Conservation (phyloP, 2,797 vertebrate genomes). For the Peromyscus attwateri region DNA sequence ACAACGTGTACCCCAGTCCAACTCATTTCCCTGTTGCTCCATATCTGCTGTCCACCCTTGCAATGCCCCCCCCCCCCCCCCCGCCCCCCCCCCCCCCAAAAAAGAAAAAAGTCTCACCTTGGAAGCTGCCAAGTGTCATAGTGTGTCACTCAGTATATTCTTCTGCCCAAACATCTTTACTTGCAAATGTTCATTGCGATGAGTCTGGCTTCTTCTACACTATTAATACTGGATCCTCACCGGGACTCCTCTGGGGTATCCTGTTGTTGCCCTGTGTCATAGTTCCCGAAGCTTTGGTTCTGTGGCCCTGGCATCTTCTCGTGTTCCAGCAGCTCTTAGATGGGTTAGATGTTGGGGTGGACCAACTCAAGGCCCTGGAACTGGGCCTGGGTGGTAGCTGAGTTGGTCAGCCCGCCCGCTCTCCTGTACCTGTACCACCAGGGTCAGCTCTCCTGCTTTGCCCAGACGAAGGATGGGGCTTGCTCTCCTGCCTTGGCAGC, state of each 20-base stretch:
- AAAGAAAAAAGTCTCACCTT: background rate
- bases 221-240: background rate
- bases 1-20: background rate
- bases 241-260: background rate
- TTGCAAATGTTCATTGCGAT: background rate
- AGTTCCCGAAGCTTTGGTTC: background rate
- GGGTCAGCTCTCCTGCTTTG: background rate
- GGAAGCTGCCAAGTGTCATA: background rate
- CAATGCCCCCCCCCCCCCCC: too few species aligned
- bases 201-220: background rate
- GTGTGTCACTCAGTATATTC: background rate
- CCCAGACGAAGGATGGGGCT: fast-evolving
- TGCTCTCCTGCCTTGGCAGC: background rate
- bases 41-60: too few species aligned
- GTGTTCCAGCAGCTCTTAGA: background rate
- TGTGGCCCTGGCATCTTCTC: fast-evolving
- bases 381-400: background rate
- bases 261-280: background rate
- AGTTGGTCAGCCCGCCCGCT: background rate
- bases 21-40: background rate
- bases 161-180: background rate
- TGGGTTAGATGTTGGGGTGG: background rate
- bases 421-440: background rate
- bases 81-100: too few species aligned
- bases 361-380: background rate